A percentile compares a stretch with the other conserved stretches of the same genome.
phyloP scores from a whole-genome alignment of 2,113 vertebrate genomes.

The Macroglossus sobrinus region DNA sequence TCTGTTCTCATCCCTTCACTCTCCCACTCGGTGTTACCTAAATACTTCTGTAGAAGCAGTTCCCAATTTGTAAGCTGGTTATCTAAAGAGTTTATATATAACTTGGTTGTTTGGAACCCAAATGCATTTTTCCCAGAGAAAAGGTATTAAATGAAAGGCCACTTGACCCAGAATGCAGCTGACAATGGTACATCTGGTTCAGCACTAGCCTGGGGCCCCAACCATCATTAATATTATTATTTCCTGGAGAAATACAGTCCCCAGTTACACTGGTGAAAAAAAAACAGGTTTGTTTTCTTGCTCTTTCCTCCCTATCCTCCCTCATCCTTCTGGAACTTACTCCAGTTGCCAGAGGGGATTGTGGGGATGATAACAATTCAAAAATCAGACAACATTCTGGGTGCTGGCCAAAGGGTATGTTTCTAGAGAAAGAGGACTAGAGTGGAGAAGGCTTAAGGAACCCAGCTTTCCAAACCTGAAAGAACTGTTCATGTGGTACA shows the following conservation, averaged over 20 bases:
- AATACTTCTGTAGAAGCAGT: slow-evolving; percentile 59
- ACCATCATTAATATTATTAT: background rate
- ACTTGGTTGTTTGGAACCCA: slow-evolving; percentile 58
- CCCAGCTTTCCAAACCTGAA: background rate
- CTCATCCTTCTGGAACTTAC: background rate
- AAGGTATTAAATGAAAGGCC: slow-evolving; percentile 41
- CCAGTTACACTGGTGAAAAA: background rate
- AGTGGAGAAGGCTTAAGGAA: background rate
- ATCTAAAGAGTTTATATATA: slow-evolving; percentile 69
- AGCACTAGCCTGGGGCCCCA: background rate
- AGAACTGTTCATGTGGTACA: background rate
- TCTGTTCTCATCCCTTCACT: slow-evolving; percentile 58
- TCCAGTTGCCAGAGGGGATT: background rate
- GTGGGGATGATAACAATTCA: background rate
- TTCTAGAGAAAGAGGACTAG: slow-evolving; percentile 5
- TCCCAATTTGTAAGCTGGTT: slow-evolving; percentile 55
- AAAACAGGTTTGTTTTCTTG: background rate
- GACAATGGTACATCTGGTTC: background rate
- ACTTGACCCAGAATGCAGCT: slow-evolving; percentile 48
- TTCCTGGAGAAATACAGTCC: background rate
- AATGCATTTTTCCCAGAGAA: slow-evolving; percentile 23
- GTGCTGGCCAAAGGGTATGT: background rate
- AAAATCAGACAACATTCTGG: background rate
- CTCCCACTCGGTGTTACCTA: slow-evolving; percentile 72
- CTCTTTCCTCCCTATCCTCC: background rate